A percentile compares a stretch with the other conserved stretches of the same genome.
phyloP scores from a whole-genome alignment of 1,140 invertebrate genomes.

The Lasioglossum albipes region DNA sequence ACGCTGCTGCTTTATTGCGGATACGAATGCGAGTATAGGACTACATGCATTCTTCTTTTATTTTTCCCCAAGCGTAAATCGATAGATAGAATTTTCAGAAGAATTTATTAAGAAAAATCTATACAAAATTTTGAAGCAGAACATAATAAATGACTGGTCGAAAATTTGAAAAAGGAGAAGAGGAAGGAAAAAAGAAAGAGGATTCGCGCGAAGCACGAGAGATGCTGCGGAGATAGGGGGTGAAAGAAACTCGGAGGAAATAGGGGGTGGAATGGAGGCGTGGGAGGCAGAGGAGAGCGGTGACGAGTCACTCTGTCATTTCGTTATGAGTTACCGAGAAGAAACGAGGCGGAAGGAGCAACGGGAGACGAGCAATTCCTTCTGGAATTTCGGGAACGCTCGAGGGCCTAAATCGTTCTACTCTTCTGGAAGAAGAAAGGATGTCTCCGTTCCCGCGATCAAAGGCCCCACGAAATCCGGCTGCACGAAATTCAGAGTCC shows the following conservation, averaged over 20 bases:
- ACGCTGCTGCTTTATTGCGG: too few species aligned
- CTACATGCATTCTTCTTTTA: too few species aligned
- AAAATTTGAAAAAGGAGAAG: neutral
- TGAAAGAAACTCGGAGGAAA: neutral
- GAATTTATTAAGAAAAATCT: too few species aligned
- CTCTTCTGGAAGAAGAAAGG: constrained; percentile 34
- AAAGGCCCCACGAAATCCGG: constrained; percentile 29
- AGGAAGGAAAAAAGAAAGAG: neutral
- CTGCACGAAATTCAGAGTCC: constrained; percentile 24
- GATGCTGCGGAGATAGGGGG: neutral
- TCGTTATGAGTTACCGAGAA: constrained; percentile 47
- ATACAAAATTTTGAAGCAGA: too few species aligned
- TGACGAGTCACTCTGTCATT: constrained; percentile 49
- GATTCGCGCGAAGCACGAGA: neutral
- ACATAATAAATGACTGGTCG: neutral
- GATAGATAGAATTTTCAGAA: too few species aligned
- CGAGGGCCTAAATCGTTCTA: constrained; percentile 41
- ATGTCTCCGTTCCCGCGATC: constrained; percentile 39
- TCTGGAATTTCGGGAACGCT: constrained; percentile 46
- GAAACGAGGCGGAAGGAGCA: constrained; percentile 47
- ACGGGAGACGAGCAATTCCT: constrained; percentile 43
- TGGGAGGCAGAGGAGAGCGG: neutral
- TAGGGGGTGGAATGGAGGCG: too few species aligned
- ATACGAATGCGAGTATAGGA: too few species aligned
- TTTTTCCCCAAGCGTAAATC: too few species aligned